These are phyloP conservation scores for Augiades crinisus DNA, from an alignment of 2,888 invertebrate species.

Conservation along the genomic window DNA sequence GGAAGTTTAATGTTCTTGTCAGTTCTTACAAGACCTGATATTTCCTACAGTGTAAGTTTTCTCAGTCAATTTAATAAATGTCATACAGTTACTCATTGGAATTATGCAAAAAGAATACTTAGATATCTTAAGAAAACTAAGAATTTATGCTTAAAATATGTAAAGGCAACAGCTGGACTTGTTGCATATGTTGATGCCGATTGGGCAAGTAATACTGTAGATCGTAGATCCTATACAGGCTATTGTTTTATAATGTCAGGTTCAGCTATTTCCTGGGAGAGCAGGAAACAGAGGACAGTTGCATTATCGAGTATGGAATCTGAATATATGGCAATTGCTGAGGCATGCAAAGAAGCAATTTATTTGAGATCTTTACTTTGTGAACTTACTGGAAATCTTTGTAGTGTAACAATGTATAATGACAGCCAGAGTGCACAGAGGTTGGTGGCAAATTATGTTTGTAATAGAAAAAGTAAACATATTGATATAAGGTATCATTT, in stretches of 20 bases:
- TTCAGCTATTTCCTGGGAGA: slow-evolving; percentile 39
- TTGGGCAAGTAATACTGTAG: slow-evolving; percentile 29
- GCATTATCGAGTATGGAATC: slow-evolving; percentile 23
- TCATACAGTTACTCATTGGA: slow-evolving; percentile 28
- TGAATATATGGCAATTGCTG: slow-evolving; percentile 22
- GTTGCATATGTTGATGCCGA: slow-evolving; percentile 34
- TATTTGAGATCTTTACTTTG: slow-evolving; percentile 26
- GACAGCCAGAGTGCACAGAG: slow-evolving; percentile 21
- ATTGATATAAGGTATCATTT: slow-evolving; percentile 14
- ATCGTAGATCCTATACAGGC: slow-evolving; percentile 53
- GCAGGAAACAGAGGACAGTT: slow-evolving; percentile 30
- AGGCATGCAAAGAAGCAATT: slow-evolving; percentile 25
- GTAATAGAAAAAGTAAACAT: slow-evolving; percentile 5
- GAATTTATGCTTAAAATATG: slow-evolving; percentile 22
- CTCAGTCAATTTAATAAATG: slow-evolving; percentile 32
- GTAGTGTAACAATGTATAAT: slow-evolving; percentile 15
- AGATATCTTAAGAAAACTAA: slow-evolving; percentile 26
- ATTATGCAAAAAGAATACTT: slow-evolving; percentile 26
- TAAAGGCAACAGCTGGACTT: slow-evolving; percentile 17
- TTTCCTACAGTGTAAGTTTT: slow-evolving; percentile 27
- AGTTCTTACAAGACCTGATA: slow-evolving; percentile 30
- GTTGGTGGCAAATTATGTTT: background rate
- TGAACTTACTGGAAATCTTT: slow-evolving; percentile 12
- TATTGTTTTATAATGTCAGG: slow-evolving; percentile 37
- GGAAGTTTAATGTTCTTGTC: slow-evolving; percentile 30